phyloP scores from a whole-genome alignment of 1,140 invertebrate genomes.

The Carcinoscorpius rotundicauda region DNA sequence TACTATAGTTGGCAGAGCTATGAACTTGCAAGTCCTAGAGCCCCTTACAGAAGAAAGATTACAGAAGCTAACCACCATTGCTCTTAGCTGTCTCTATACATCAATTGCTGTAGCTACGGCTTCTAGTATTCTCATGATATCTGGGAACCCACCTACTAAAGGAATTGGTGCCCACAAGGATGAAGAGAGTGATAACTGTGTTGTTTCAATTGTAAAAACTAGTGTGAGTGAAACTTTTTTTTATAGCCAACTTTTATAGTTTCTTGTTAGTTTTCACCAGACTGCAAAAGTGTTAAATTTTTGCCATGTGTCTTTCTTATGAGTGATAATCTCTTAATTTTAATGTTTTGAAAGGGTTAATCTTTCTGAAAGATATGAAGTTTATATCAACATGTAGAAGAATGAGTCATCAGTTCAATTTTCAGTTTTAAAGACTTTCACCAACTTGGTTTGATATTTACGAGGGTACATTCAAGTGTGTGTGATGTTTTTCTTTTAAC shows the following conservation, averaged over 20 bases:
- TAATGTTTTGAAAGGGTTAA: too few species aligned
- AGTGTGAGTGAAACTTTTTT: slow-evolving; percentile 27
- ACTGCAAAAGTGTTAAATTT: background rate
- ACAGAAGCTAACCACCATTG: slow-evolving; percentile 58
- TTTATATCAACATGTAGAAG: too few species aligned
- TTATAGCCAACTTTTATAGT: too few species aligned
- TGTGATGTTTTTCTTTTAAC: too few species aligned
- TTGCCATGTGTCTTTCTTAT: too few species aligned
- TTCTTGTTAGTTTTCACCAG: background rate
- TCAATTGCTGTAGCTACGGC: slow-evolving; percentile 56
- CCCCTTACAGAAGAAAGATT: slow-evolving; percentile 67
- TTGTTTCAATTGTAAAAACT: slow-evolving; percentile 34
- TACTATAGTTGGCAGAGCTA: slow-evolving; percentile 61
- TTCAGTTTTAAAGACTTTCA: too few species aligned
- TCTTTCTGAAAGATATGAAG: too few species aligned
- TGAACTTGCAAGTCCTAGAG: slow-evolving; percentile 73
- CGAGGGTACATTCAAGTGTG: too few species aligned
- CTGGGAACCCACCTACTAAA: slow-evolving; percentile 48
- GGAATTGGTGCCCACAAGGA: slow-evolving; percentile 36
- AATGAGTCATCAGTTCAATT: too few species aligned
- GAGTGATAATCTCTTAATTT: too few species aligned
- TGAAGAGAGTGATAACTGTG: slow-evolving; percentile 32
- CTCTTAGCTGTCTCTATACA: slow-evolving; percentile 63
- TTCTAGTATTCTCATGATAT: slow-evolving; percentile 50
- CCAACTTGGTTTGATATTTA: too few species aligned